Evolutionary conservation across 2,113 vertebrate species (phyloP).

Genomic region (Tichodroma muraria): DNA sequence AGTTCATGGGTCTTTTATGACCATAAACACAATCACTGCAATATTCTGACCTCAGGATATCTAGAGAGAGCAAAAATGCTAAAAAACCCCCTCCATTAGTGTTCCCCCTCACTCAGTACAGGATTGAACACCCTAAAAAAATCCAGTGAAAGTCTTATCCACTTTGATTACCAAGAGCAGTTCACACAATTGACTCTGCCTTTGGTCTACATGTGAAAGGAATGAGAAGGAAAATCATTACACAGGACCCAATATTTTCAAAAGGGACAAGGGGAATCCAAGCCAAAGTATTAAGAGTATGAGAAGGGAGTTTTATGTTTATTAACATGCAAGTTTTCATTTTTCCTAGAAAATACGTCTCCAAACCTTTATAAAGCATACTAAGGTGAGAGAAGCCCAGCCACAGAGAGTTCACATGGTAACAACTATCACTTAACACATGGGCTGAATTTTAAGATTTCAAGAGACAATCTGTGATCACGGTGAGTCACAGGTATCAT

Average conservation of each 20-base stretch:
- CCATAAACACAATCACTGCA: background rate
- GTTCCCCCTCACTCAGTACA: background rate
- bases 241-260: background rate
- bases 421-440: slow-evolving; percentile 17
- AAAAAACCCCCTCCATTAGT: background rate
- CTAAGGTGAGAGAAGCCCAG: background rate
- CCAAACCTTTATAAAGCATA: background rate
- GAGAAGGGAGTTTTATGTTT: background rate
- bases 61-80: background rate
- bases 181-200: background rate
- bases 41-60: background rate
- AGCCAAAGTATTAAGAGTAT: background rate
- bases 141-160: background rate
- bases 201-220: background rate
- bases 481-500: background rate
- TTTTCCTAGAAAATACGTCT: background rate
- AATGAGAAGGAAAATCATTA: background rate
- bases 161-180: background rate
- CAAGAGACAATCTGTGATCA: background rate
- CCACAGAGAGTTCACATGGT: background rate
- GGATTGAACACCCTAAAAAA: slow-evolving; percentile 3
- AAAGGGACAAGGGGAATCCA: background rate
- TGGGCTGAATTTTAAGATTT: slow-evolving; percentile 15
- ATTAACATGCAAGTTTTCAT: background rate
- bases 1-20: slow-evolving; percentile 42